Evolutionary conservation across 1,140 invertebrate genomes (phyloP).

Genomic region (Diorhabda carinulata): DNA sequence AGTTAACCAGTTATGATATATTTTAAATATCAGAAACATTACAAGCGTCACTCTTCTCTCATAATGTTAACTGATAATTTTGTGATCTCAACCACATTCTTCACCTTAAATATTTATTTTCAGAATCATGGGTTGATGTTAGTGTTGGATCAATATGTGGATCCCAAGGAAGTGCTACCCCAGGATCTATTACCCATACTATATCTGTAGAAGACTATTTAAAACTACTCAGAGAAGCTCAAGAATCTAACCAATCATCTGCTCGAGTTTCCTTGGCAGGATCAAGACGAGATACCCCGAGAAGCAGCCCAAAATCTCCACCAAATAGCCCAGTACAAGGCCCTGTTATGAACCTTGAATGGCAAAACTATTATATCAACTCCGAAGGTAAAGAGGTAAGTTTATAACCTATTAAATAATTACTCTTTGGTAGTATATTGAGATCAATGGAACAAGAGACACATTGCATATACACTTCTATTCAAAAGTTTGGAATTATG

Average conservation of each 20-base stretch:
- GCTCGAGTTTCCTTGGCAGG: slow-evolving; percentile 76
- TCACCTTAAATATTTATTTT: slow-evolving; percentile 27
- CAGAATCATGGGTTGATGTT: slow-evolving; percentile 86
- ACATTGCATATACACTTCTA: too few relatives aligned
- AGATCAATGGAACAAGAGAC: too few relatives aligned
- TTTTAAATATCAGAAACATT: too few relatives aligned
- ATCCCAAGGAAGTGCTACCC: slow-evolving; percentile 56
- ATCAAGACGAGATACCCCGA: slow-evolving; percentile 59
- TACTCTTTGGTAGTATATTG: too few relatives aligned
- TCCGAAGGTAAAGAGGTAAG: slow-evolving; percentile 46
- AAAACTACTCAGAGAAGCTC: slow-evolving; percentile 76
- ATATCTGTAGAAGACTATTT: slow-evolving; percentile 73
- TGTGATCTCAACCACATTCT: background rate
- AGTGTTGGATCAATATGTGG: slow-evolving; percentile 47
- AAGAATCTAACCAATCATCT: slow-evolving; percentile 83
- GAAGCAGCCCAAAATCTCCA: slow-evolving; percentile 77
- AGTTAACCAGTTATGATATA: too few relatives aligned
- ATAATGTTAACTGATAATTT: slow-evolving; percentile 3
- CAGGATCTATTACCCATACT: slow-evolving; percentile 64
- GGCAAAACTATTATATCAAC: slow-evolving; percentile 48
- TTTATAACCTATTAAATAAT: background rate
- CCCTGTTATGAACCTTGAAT: slow-evolving; percentile 43
- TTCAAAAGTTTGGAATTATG: too few relatives aligned
- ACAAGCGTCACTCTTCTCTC: background rate
- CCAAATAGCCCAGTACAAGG: slow-evolving; percentile 75